phyloP scores from a whole-genome alignment of 1,140 invertebrate genomes.

The Micrasema longulum region DNA sequence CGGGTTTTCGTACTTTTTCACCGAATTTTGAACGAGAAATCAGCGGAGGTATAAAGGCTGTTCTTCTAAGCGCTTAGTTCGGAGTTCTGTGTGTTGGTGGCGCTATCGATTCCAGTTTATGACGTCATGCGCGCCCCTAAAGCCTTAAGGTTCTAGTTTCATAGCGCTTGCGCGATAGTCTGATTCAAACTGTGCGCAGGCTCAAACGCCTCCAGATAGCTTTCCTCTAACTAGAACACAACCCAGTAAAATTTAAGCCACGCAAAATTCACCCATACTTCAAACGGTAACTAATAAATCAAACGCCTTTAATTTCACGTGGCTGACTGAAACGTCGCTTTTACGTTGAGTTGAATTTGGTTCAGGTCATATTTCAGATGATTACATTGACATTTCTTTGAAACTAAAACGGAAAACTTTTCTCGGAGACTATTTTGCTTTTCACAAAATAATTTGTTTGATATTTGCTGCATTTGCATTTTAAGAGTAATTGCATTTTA shows the following conservation, averaged over 20 bases:
- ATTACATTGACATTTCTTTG: constrained; percentile 4
- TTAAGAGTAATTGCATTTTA: too few relatives aligned
- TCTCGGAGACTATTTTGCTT: too few relatives aligned
- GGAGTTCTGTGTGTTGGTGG: constrained; percentile 54
- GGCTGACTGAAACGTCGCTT: neutral
- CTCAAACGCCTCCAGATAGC: neutral
- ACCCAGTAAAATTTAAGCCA: neutral
- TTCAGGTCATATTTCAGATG: neutral
- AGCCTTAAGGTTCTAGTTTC: constrained; percentile 11
- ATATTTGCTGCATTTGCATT: too few relatives aligned
- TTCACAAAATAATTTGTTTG: too few relatives aligned
- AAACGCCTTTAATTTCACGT: neutral
- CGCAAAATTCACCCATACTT: neutral
- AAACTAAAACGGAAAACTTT: too few relatives aligned
- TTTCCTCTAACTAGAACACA: neutral
- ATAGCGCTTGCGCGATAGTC: constrained; percentile 57
- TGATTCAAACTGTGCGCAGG: constrained; percentile 19
- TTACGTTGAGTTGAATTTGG: neutral
- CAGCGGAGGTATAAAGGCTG: constrained; percentile 6
- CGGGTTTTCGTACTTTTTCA: neutral
- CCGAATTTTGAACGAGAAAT: constrained; percentile 10
- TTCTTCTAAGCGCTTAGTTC: constrained; percentile 42
- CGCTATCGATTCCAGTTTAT: constrained; percentile 56
- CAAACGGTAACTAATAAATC: neutral
- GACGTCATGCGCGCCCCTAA: constrained; percentile 61